Evolutionary conservation across 1,140 invertebrate species (phyloP).

Genomic region (Pogonomyrmex californicus): DNA sequence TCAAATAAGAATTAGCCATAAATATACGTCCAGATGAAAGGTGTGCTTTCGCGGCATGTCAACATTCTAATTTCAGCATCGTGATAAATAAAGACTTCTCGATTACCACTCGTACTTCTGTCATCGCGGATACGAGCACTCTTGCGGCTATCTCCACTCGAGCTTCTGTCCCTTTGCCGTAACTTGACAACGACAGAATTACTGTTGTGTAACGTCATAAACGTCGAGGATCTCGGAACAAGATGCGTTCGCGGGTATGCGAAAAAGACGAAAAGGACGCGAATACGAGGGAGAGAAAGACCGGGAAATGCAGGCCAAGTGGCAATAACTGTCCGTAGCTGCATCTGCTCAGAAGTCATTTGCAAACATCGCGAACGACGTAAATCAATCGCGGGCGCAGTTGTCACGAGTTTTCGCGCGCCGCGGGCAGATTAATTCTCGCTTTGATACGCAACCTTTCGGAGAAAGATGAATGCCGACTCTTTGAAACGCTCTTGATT

Average conservation of each 20-base stretch:
- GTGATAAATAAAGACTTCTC: slow-evolving; percentile 67
- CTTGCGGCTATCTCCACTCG: slow-evolving; percentile 6
- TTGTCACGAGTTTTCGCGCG: slow-evolving; percentile 79
- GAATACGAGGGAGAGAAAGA: slow-evolving; percentile 5
- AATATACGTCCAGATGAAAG: slow-evolving; percentile 46
- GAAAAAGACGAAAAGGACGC: slow-evolving; percentile 47
- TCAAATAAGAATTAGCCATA: background rate
- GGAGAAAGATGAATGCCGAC: slow-evolving; percentile 45
- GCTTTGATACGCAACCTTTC: slow-evolving; percentile 74
- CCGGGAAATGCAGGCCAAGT: slow-evolving; percentile 58
- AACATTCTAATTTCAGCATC: slow-evolving; percentile 60
- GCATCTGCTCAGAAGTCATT: slow-evolving; percentile 77
- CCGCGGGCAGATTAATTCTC: slow-evolving; percentile 74
- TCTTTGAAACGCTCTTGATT: slow-evolving; percentile 56
- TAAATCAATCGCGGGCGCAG: slow-evolving; percentile 83
- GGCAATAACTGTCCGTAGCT: slow-evolving; percentile 54
- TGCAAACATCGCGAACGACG: slow-evolving; percentile 81
- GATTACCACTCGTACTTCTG: slow-evolving; percentile 64
- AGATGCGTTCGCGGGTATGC: slow-evolving; percentile 53
- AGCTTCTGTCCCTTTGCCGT: slow-evolving; percentile 80
- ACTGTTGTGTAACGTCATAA: slow-evolving; percentile 83
- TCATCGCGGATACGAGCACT: slow-evolving; percentile 51
- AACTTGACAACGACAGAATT: slow-evolving; percentile 83
- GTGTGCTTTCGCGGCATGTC: slow-evolving; percentile 25
- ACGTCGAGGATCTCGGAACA: slow-evolving; percentile 74